Base-by-base conservation (phyloP, 92 coral and sea anemone species). In the Phenganax stokvisi region DNA sequence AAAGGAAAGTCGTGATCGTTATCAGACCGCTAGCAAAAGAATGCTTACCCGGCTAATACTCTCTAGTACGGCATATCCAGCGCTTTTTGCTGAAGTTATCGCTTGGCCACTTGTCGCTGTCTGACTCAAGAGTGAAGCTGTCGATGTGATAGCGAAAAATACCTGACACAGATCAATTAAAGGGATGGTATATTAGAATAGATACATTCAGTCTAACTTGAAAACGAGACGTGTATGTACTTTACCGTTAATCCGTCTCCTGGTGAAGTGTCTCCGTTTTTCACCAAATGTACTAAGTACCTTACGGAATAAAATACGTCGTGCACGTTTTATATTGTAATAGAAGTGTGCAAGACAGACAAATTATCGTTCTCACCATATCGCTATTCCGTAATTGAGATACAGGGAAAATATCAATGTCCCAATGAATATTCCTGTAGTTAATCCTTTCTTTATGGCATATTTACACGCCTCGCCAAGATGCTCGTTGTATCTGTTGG, bases 401-500 rank as follows among this genome's bases (percentile, higher is more conserved):
- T 66, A 66, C 0, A 66, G 0, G 51, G 12, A 66, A 51, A 66
- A 30, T 2, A 66, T 27, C 10, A 66, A 20, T 66, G 15, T 20
- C 1, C 51, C 72, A 20, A 66, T 25, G 51, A 66, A 66, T 27
- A 66, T 12, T 30, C 72, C 72, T 10, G 51, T 9, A 29, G 15
- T 5, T 10, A 25, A 15, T 66, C 72, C 47, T 66, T 30, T 66
- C 51, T 66, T 66, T 66, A 66, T 66, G 72, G 72, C 72, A 29
- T 27, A 66, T 51, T 6, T 66, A 30, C 72, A 25, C 72, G 72
- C 72, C 10, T 66, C 72, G 28, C 72, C 72, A 2, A 66, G 51
- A 66, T 66, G 72, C 72, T 66, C 72, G 51, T 66, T 66, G 51
- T 66, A 66, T 20, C 72, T 66, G 47, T 37, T 37, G 47, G 47